A percentile compares a stretch with the other conserved stretches of the same genome.
Evolutionary conservation across 2,888 invertebrate species (phyloP).

Genomic region (Ophonus ardosiacus): DNA sequence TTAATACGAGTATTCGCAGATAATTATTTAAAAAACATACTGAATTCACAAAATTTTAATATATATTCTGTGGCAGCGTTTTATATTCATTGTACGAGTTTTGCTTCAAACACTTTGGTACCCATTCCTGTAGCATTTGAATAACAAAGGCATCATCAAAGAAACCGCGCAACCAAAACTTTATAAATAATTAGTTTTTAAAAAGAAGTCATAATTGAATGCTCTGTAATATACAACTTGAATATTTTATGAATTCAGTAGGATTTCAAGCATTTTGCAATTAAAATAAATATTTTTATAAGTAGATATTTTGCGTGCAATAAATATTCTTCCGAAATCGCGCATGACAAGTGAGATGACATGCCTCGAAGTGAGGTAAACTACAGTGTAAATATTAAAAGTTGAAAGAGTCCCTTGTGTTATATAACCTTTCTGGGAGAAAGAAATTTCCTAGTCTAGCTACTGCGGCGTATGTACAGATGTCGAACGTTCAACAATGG

Average conservation of each 20-base stretch:
- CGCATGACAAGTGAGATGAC: constrained; percentile 21
- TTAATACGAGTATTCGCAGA: neutral
- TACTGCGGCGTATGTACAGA: constrained; percentile 61
- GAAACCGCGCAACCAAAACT: no score
- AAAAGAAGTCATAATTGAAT: neutral
- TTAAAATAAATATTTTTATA: neutral
- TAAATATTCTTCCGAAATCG: constrained; percentile 53
- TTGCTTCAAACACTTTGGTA: neutral
- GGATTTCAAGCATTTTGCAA: neutral
- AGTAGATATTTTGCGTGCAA: constrained; percentile 57
- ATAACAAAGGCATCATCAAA: no score
- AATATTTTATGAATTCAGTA: neutral
- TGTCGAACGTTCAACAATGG: constrained; percentile 55
- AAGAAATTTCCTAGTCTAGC: constrained; percentile 48
- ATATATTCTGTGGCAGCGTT: neutral
- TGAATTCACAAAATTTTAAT: neutral
- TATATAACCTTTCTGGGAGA: constrained; percentile 54
- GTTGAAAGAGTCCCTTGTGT: constrained; percentile 56
- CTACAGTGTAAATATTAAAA: constrained; percentile 56
- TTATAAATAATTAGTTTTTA: no score
- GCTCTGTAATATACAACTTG: neutral
- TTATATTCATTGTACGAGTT: neutral
- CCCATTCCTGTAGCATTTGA: neutral
- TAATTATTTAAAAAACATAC: neutral
- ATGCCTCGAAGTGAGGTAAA: constrained; percentile 11